A percentile compares a stretch with the other conserved stretches of the same genome.
Conservation (phyloP, 2,888 invertebrate species). For the Eustalomyia histrio region DNA sequence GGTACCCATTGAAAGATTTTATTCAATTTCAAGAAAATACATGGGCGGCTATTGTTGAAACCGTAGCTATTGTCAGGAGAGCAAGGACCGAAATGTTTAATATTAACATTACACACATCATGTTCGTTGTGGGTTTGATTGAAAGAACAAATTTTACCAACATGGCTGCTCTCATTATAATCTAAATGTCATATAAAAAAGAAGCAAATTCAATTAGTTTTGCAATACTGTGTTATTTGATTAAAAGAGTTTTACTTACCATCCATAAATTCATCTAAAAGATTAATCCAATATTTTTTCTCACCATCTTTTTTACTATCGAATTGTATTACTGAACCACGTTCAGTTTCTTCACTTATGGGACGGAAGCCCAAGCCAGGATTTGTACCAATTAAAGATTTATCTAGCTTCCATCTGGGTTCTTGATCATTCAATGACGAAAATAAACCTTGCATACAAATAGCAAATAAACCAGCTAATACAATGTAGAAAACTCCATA, state of each 20-base stretch:
- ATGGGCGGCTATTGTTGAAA: conserved; percentile 87
- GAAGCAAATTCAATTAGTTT: background rate
- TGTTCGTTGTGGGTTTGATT: conserved; percentile 78
- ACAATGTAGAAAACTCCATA: conserved; percentile 93
- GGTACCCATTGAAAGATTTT: conserved; percentile 89
- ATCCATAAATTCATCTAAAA: conserved; percentile 82
- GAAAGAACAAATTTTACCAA: conserved; percentile 81
- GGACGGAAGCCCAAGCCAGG: conserved; percentile 85
- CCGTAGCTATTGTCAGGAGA: conserved; percentile 82
- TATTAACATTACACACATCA: conserved; percentile 81
- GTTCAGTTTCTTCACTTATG: conserved; percentile 80
- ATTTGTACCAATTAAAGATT: conserved; percentile 87
- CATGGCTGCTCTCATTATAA: conserved; percentile 72
- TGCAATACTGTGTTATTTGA: background rate
- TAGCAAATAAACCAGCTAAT: conserved; percentile 90
- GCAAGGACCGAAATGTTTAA: conserved; percentile 81
- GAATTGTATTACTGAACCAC: conserved; percentile 84
- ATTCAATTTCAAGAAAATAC: conserved; percentile 91
- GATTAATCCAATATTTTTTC: conserved; percentile 81
- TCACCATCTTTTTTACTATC: conserved; percentile 81
- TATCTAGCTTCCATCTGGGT: conserved; percentile 88
- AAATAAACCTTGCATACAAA: conserved; percentile 91
- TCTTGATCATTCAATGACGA: conserved; percentile 84
- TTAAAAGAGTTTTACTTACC: conserved; percentile 79
- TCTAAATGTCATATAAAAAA: conserved; percentile 75